These are phyloP conservation scores for Pteropus rufus DNA, from an alignment of 2,797 vertebrate genomes.

Conservation along the genomic window DNA sequence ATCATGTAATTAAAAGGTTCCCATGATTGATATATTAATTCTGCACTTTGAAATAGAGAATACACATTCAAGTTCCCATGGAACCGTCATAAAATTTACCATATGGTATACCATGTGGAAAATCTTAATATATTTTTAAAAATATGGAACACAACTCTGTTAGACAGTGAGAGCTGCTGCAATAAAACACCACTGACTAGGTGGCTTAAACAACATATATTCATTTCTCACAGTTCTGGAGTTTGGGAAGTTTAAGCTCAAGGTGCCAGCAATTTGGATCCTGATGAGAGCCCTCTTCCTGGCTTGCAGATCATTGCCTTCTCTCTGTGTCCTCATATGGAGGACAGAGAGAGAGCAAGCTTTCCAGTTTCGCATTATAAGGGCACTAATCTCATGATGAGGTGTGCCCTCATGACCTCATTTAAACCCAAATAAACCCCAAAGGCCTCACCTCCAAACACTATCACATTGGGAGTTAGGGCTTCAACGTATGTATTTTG, in stretches of 20 bases:
- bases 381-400: background rate
- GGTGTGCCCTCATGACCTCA: background rate
- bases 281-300: background rate
- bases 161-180: background rate
- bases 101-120: background rate
- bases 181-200: background rate
- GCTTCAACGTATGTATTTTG: background rate
- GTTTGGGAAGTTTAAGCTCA: background rate
- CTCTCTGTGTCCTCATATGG: background rate
- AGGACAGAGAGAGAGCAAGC: background rate
- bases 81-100: background rate
- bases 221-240: background rate
- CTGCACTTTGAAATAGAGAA: background rate
- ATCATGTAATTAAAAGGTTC: background rate
- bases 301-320: background rate
- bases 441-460: background rate
- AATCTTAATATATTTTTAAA: background rate
- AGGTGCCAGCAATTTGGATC: background rate
- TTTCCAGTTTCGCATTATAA: background rate
- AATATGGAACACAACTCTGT: background rate
- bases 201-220: background rate
- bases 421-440: background rate
- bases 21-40: background rate
- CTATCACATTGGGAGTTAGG: background rate
- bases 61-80: background rate